Base-by-base conservation (phyloP, 2,797 vertebrate species). In the Molossus alvarezi region DNA sequence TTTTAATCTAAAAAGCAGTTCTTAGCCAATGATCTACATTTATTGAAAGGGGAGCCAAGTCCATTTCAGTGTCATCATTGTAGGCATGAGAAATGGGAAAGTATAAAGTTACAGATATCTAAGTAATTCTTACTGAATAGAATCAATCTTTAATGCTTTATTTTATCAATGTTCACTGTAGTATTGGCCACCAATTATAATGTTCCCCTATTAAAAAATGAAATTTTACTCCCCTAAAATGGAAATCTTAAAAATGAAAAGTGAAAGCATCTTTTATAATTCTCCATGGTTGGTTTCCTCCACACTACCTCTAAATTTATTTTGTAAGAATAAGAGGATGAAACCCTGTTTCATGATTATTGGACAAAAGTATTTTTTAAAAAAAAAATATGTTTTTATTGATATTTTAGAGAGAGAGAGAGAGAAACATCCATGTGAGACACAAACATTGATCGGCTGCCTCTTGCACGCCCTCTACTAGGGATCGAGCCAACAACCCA, bases 191-290 rank as follows among this genome's bases (percentile, higher is more conserved):
- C 18, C 13, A 62, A 48, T 11, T 53, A 1, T 9, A 17, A 14
- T 15, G 14, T 3, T 88, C 23, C 13, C 4, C 6, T 15, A 11
- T 69, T 82, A 51, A 5, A 41, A 75, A 8, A 23, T 53, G 21
- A 1, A 21, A 12, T 79, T 91, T 89, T 17, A 60, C 17, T 88
- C 12, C 9, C 13, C 7, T 73, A 73, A 65, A 72, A 89, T 41
- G 10, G 21, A 94, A 94, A 79, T 7, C 27, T 62, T 41, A 25
- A 93, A 69, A 76, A 89, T 72, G 7, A 91, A n/a, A 69, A n/a
- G 25, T 11, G 62, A 57, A 23, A 33, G 10, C 21, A 95, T 67
- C 27, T 21, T 75, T 55, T 17, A 27, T 17, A 83, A 88, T 18
- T 75, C 9, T 64, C 45, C 71, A 51, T 13, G 12, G 72, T 9